Evolutionary conservation across 2,113 vertebrate species (phyloP), one percentile per base, ranked within the genome.

Genomic region (Xenopus laevis): DNA sequence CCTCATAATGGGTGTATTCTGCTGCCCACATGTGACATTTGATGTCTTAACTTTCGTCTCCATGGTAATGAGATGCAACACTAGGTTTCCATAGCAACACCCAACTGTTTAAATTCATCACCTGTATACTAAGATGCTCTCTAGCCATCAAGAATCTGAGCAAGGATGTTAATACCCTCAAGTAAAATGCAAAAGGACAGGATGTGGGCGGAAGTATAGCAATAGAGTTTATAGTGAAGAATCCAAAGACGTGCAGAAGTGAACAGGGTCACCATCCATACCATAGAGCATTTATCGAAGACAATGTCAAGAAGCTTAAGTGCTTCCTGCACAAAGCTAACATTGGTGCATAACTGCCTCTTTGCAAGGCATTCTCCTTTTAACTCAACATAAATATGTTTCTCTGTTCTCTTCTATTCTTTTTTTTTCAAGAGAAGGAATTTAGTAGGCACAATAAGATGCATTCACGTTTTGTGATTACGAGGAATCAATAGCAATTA

Each of bases 31-130:
- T 18, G 46, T 33, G 30, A 47, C 89, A 89, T 88, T 83, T 82
- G 81, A 86, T 89, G 87, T 85, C 88, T 89, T 82, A 89, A 91
- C 88, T 92, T 92, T 85, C 83, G 89, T 92, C 88, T 84, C 89
- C 85, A 87, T 86, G 78, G 89, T 83, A 84, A 86, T 86, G 83
- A 83, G 87, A 91, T 90, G 89, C 87, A 89, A 90, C 89, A 88
- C 87, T 80, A 84, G n/a, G 71, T 90, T 80, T 33, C 89, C 88
- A 91, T 92, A 88, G 84, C 88, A 87, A 92, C 89, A 82, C 81
- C 86, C 89, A 86, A 87, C 85, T 90, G 87, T 90, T 89, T 85
- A 87, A 87, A 89, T 89, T 85, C 86, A 86, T 87, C 89, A 90
- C 89, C 89, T 92, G 89, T 92, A 88, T 77, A 67, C 18, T 45